Percentiles rank a stretch among this genome's conserved stretches.
Evolutionary conservation across 2,888 invertebrate genomes (phyloP).

Genomic region (Morinoia aosen): DNA sequence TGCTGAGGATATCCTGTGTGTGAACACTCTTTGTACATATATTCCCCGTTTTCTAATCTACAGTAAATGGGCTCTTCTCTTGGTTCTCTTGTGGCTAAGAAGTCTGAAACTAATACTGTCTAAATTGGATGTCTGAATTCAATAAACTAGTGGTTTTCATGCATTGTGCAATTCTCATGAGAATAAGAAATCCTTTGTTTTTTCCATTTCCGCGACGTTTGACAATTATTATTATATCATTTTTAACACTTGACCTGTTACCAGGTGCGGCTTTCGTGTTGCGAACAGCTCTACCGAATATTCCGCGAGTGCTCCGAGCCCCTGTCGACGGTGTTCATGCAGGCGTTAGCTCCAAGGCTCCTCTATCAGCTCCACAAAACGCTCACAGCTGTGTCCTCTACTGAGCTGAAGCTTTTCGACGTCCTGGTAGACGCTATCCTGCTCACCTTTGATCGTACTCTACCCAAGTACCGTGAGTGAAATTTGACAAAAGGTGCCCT

Average conservation of each 20-base stretch:
- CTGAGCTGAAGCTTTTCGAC: conserved; percentile 80
- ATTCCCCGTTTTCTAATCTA: no score
- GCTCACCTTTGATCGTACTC: conserved; percentile 73
- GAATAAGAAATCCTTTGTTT: no score
- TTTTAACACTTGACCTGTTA: not conserved
- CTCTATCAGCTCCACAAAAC: conserved; percentile 82
- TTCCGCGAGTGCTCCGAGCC: conserved; percentile 81
- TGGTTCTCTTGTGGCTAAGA: no score
- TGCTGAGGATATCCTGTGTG: no score
- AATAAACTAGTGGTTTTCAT: not conserved
- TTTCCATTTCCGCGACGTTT: not conserved
- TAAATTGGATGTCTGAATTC: not conserved
- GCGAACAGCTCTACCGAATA: conserved; percentile 83
- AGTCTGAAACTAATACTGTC: no score
- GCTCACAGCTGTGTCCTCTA: conserved; percentile 77
- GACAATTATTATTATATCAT: not conserved
- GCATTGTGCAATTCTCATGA: not conserved
- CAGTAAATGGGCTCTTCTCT: no score
- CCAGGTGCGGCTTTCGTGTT: conserved; percentile 82
- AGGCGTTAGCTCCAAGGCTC: conserved; percentile 83
- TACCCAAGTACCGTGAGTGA: conserved; percentile 64
- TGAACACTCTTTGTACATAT: no score
- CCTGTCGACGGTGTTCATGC: conserved; percentile 85
- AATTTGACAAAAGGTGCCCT: not conserved
- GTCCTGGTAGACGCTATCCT: conserved; percentile 84